phyloP scores from a whole-genome alignment of 1,140 invertebrate species.

The Plectus sambesii region DNA sequence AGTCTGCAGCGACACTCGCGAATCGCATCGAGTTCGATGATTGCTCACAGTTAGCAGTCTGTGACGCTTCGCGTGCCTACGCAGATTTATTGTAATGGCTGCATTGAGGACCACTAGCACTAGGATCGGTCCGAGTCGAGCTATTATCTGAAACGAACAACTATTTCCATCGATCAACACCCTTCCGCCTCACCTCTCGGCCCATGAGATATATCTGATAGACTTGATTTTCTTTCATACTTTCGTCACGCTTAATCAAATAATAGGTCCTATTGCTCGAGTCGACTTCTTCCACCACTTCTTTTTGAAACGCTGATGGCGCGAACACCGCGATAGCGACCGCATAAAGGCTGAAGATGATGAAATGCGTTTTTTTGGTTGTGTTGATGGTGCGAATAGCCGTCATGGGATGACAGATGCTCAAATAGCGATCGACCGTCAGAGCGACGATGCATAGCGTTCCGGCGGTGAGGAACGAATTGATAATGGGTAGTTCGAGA shows the following conservation, averaged over 20 bases:
- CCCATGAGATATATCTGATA: conserved; percentile 31
- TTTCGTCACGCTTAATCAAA: conserved; percentile 14
- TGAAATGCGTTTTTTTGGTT: conserved; percentile 16
- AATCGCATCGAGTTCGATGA: conserved; percentile 9
- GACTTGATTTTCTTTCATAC: conserved; percentile 10
- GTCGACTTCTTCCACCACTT: conserved; percentile 8
- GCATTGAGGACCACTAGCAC: conserved; percentile 33
- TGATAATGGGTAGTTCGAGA: conserved; percentile 35
- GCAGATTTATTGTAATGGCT: conserved; percentile 28
- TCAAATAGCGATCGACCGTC: conserved; percentile 36
- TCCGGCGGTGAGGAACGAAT: conserved; percentile 34
- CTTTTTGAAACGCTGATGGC: conserved; percentile 30
- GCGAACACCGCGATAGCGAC: conserved; percentile 30
- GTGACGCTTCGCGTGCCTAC: conserved; percentile 23
- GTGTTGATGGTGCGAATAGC: conserved; percentile 26
- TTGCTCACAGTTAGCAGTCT: too few relatives aligned
- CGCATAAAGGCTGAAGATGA: conserved; percentile 25
- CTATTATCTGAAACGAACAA: conserved; percentile 27
- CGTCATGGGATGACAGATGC: conserved; percentile 32
- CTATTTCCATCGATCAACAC: not conserved
- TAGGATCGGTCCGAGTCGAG: conserved; percentile 35
- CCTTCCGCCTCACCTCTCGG: conserved; percentile 23
- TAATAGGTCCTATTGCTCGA: conserved; percentile 11
- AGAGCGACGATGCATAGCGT: conserved; percentile 38
- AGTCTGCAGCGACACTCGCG: conserved; percentile 6